Evolutionary conservation across 2,888 invertebrate genomes (phyloP), one percentile per base, ranked within the genome.

Genomic region (Julus scanicus): DNA sequence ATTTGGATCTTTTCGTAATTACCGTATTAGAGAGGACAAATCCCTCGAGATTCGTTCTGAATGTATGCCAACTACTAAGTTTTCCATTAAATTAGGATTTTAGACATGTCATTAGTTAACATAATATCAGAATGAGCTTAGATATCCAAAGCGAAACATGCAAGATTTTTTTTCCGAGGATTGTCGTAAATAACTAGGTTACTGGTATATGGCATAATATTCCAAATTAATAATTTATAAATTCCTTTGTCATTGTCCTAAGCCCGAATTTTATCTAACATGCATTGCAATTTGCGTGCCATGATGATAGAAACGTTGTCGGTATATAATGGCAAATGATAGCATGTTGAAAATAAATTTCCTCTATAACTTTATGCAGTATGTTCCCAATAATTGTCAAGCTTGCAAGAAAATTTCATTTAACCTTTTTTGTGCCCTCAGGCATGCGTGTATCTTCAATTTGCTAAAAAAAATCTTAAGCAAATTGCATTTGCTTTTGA

Each of bases 1-100:
- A 71, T 71, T 71, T 71, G 71, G 71, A 71, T 71, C 71, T 71
- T 71, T 71, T 71, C 71, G 71, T 71, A 71, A 71, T 71, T 71
- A 71, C 71, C 29, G 71, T 11, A 71, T 71, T 71, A 71, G 29
- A 71, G 71, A 71, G 71, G 71, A 71, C 71, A 71, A 71, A 71
- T 71, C 71, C 71, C 71, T 11, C 71, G 71, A 71, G 71, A 71
- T 29, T 71, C 29, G 71, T 71, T 29, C 71, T n/a, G 71, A 71
- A 71, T 71, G 71, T 71, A 71, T 71, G 71, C 71, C 71, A 71
- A 71, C 71, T 71, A 71, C 71, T 71, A 71, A 71, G 29, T 71
- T 71, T 71, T 71, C 71, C 71, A 71, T 71, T 71, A 71, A 71
- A 71, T 71, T 71, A 71, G n/a, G 71, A 71, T 71, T 71, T 71